Evolutionary conservation across 2,113 vertebrate genomes (phyloP).

Genomic region (Oreotrochilus melanogaster): DNA sequence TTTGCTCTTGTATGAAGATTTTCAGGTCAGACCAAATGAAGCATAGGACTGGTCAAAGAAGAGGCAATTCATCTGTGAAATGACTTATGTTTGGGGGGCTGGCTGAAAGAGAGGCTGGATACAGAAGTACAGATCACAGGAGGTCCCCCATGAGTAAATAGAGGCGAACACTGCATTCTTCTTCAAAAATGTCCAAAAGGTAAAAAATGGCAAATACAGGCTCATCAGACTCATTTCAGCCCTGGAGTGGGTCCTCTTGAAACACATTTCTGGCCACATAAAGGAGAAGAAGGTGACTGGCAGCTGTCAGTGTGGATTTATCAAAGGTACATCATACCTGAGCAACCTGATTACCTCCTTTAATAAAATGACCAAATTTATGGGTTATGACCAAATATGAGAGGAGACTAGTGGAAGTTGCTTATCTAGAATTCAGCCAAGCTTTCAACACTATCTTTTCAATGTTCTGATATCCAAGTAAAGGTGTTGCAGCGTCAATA

Average conservation of each 20-base stretch:
- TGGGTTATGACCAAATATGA: too few relatives aligned
- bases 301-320: not conserved
- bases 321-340: not conserved
- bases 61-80: not conserved
- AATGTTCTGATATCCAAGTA: not conserved
- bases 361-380: not conserved
- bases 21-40: not conserved
- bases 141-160: not conserved
- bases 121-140: not conserved
- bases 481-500: not conserved
- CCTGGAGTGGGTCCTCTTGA: not conserved
- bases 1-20: not conserved
- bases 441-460: fast-evolving
- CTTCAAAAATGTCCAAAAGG: not conserved
- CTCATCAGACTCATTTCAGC: not conserved
- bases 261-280: not conserved
- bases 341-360: not conserved
- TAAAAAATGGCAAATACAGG: not conserved
- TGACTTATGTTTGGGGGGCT: not conserved
- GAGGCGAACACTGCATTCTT: not conserved
- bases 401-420: not conserved
- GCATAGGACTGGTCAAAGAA: not conserved
- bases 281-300: not conserved
- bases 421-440: not conserved
- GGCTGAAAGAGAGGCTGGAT: not conserved